Evolutionary conservation across 2,797 vertebrate genomes (phyloP).

Genomic region (Threskiornis aethiopicus): DNA sequence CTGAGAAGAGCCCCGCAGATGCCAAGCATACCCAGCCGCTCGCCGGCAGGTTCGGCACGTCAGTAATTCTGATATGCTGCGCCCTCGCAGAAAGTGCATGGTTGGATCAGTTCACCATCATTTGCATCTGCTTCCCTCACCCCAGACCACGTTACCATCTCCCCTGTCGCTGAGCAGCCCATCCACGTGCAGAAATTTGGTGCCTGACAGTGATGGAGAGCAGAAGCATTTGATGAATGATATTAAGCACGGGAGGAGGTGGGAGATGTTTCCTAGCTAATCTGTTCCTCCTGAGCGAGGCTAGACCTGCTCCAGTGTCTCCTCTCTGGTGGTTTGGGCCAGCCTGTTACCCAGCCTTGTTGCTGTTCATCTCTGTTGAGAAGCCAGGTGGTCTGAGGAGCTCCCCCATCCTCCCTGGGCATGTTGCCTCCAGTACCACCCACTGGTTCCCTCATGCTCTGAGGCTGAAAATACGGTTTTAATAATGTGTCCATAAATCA

Average conservation of each 20-base stretch:
- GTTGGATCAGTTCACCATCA: not conserved
- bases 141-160: rapidly evolving
- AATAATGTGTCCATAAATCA: not conserved
- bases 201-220: not conserved
- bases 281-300: not conserved
- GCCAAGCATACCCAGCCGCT: rapidly evolving
- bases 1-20: not conserved
- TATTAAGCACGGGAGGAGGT: not conserved
- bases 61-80: not conserved
- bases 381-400: not conserved
- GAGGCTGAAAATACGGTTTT: not conserved
- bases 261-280: not conserved
- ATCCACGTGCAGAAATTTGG: not conserved
- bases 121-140: not conserved
- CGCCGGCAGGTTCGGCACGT: rapidly evolving
- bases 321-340: not conserved
- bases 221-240: not conserved
- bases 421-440: not conserved
- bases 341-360: not conserved
- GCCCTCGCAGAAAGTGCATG: not conserved
- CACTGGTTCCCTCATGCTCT: not conserved
- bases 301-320: not conserved
- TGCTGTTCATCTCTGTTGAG: not conserved
- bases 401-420: not conserved
- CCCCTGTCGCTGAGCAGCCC: not conserved